phyloP scores from a whole-genome alignment of 2,888 invertebrate species.

The Prosapia bicincta region DNA sequence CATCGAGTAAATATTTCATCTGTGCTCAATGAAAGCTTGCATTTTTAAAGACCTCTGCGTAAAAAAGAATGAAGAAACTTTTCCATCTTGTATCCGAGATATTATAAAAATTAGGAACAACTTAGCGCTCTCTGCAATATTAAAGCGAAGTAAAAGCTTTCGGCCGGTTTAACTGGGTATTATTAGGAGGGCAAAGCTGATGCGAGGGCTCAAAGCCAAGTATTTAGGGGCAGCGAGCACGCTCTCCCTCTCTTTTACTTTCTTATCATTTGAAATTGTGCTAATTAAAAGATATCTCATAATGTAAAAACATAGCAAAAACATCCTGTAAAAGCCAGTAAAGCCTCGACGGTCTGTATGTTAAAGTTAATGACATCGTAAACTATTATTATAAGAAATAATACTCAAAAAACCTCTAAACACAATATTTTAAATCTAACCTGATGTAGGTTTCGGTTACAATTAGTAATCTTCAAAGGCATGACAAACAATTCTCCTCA shows the following conservation, averaged over 20 bases:
- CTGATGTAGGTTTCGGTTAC: no score
- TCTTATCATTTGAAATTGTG: no score
- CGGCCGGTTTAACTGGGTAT: conserved; percentile 28
- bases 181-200: conserved; percentile 10
- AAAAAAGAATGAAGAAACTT: background rate
- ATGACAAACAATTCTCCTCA: no score
- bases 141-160: conserved; percentile 30
- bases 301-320: no score
- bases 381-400: no score
- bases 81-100: background rate
- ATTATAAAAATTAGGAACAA: conserved; percentile 10
- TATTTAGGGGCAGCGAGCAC: conserved; percentile 8
- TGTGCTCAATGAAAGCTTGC: background rate
- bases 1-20: background rate
- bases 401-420: no score
- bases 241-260: background rate
- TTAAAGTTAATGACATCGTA: no score
- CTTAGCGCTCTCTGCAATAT: conserved; percentile 23
- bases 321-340: no score
- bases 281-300: no score
- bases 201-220: conserved; percentile 4
- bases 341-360: no score
- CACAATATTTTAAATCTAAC: no score
- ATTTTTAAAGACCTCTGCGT: background rate
- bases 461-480: no score